Base-by-base conservation (phyloP, 2,888 invertebrate species). In the Branchipolynoe longqiensis region DNA sequence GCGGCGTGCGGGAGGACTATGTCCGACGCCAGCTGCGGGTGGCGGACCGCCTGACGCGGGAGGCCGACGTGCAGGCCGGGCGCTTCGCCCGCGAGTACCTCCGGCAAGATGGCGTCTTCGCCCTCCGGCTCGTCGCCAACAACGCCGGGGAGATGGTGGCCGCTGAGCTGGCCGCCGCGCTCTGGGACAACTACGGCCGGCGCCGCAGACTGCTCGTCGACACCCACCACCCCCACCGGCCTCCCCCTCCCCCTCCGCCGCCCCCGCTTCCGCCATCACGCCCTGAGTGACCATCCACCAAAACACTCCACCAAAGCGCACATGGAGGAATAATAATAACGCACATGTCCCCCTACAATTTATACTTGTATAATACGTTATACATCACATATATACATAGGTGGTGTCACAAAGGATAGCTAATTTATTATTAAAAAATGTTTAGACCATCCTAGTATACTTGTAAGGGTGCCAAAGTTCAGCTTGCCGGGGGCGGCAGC, bases 61-160 rank as follows among this genome's bases (percentile, higher is more conserved):
- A 81, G 62, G 62, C 62, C 38, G 87, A 87, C 59, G 69, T 83
- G 38, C 78, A 93, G 89, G 54, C 82, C 6, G 82, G 81, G 25
- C 89, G 92, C 28, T 93, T 93, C 86, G 91, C 92, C 0, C 90
- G 92, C 87, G 91, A 92, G 83, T 93, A 93, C 87, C 88, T 93
- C 69, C 89, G 93, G 40, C 92, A 92, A 78, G 93, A 93, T 87
- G 93, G 93, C 6, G 92, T 93, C 4, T 93, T 93, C 87, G 92
- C 93, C 18, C 87, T 93, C 48, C 89, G 92, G 85, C 89, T 93
- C 12, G 91, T 93, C 36, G 92, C 92, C 31, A 92, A 92, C 86
- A 93, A 93, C 88, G 91, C 93, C 12, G 93, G 92, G 87, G 93
- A 93, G 85, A 91, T 93, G 28, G 91, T 93, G 25, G 92, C 92